Evolutionary conservation across 2,113 vertebrate species (phyloP).

Genomic region (Pterocles burchelli): DNA sequence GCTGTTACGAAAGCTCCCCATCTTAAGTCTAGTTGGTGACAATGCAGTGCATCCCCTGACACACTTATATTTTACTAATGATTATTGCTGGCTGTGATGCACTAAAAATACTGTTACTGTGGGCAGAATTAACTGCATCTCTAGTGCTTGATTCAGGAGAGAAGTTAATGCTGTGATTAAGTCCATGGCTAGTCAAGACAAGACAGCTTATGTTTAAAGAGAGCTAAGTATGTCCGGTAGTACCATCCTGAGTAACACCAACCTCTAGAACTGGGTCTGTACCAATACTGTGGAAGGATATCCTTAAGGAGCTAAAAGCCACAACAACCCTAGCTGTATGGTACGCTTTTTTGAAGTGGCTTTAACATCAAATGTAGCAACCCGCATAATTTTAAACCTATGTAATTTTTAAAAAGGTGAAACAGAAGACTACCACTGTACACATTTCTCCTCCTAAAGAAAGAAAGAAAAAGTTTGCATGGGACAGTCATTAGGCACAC

Average conservation of each 20-base stretch:
- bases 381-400: background rate
- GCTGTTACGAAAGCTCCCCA: background rate
- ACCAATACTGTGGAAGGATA: background rate
- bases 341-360: background rate
- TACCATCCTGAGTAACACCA: background rate
- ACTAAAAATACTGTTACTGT: slow-evolving; percentile 32
- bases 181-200: slow-evolving; percentile 42
- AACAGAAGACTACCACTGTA: background rate
- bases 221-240: slow-evolving; percentile 33
- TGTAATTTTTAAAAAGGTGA: background rate
- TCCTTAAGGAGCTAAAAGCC: background rate
- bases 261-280: background rate
- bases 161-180: slow-evolving; percentile 59
- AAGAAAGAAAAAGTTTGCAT: background rate
- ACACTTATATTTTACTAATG: background rate
- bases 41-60: background rate
- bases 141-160: slow-evolving; percentile 23
- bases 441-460: background rate
- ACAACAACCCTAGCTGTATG: background rate
- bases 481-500: background rate
- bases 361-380: background rate
- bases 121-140: slow-evolving; percentile 48
- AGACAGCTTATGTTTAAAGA: slow-evolving; percentile 48
- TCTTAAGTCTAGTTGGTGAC: background rate
- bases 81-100: background rate